Conservation (phyloP, 2,113 vertebrate genomes). For the Ascaphus truei region DNA sequence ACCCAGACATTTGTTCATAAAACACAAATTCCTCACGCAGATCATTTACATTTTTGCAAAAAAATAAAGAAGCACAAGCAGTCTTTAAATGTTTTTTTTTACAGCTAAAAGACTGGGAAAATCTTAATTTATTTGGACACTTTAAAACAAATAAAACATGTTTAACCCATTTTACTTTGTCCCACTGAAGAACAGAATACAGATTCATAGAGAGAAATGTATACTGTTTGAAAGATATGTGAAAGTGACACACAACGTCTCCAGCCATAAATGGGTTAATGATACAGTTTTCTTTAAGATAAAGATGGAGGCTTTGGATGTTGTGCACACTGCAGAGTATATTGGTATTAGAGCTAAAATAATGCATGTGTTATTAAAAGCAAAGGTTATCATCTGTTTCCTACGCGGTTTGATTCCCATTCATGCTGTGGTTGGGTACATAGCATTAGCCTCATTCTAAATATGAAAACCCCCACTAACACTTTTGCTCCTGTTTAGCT, state of each 20-base stretch:
- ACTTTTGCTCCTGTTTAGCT: not conserved
- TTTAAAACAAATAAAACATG: not conserved
- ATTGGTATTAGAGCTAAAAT: not conserved
- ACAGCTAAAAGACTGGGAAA: not conserved
- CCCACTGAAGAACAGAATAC: not conserved
- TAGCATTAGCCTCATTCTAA: not conserved
- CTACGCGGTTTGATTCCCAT: not conserved
- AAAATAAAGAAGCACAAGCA: not conserved
- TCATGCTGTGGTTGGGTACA: not conserved
- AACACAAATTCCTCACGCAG: too few relatives aligned
- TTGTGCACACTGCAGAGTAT: not conserved
- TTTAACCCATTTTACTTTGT: too few relatives aligned
- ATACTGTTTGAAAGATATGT: too few relatives aligned
- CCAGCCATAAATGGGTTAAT: not conserved
- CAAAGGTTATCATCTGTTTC: constrained; percentile 1
- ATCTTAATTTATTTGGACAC: not conserved
- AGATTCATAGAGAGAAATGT: not conserved
- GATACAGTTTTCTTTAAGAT: not conserved
- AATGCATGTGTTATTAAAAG: not conserved
- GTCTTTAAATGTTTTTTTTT: not conserved
- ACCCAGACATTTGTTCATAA: too few relatives aligned
- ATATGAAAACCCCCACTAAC: not conserved
- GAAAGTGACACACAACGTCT: not conserved
- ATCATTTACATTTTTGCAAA: not conserved
- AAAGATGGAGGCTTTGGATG: not conserved